Conservation (phyloP, 1,140 invertebrate genomes). For the Bombus impatiens region DNA sequence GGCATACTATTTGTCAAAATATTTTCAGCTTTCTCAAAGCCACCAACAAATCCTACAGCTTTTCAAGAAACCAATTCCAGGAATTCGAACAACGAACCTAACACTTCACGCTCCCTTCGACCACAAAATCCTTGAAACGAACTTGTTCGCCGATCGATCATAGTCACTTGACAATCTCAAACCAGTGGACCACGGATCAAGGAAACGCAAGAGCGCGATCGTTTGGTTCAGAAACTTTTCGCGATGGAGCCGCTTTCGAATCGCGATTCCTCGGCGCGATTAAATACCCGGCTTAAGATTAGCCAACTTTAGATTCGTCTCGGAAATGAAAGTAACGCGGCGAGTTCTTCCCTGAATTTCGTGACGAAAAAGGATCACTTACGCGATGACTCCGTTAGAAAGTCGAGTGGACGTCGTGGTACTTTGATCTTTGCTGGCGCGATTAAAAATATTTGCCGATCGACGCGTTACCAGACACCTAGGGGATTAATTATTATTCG, state of each 20-base stretch:
- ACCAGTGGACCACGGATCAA: background rate
- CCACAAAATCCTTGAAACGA: background rate
- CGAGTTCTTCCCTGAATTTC: slow-evolving; percentile 47
- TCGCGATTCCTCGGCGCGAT: slow-evolving; percentile 17
- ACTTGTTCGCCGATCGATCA: background rate
- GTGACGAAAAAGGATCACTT: slow-evolving; percentile 39
- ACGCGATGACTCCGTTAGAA: slow-evolving; percentile 52
- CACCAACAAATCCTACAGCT: background rate
- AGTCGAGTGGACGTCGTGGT: slow-evolving; percentile 61
- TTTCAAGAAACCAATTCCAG: background rate
- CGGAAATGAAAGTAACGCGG: slow-evolving; percentile 41
- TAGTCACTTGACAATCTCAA: background rate
- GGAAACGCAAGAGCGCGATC: slow-evolving; percentile 2
- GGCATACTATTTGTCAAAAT: background rate
- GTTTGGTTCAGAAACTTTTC: background rate
- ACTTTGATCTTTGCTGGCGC: slow-evolving; percentile 73
- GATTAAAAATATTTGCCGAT: slow-evolving; percentile 48
- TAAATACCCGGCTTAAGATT: background rate
- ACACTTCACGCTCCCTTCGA: no score
- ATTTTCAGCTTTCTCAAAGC: background rate
- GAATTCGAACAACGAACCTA: background rate
- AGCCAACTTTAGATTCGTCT: no score
- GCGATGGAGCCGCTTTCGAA: slow-evolving; percentile 10
- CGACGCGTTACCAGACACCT: slow-evolving; percentile 34
- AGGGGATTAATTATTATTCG: slow-evolving; percentile 78